Base-by-base conservation (phyloP, 2,797 vertebrate species). In the Poliocrania exsul region DNA sequence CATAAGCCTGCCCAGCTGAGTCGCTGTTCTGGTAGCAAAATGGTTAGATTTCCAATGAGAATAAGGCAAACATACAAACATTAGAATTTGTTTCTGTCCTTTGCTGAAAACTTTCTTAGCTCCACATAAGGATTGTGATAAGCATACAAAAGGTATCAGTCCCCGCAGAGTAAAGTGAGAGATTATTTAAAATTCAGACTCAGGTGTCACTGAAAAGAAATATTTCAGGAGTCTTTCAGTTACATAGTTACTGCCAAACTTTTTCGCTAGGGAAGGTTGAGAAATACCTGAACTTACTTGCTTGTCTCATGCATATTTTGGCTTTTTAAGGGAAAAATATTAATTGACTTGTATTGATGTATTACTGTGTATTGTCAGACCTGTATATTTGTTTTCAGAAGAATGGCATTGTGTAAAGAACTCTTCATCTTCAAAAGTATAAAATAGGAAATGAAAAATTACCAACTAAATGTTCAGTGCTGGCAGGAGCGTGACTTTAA, bases 101-200 rank as follows among this genome's bases (percentile, higher is more conserved):
- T 57, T 56, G 11, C 40, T 83, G 38, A 62, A 80, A 58, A 62
- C 6, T 5, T 35, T 35, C 69, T 72, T 54, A 62, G n/a, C 25
- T 29, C 10, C 7, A 2, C 6, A 0, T 42, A 40, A 46, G 3
- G 13, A 16, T 20, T 31, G 2, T 31, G 53, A 4, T 62, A 64
- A 64, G 4, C 13, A 29, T 37, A 13, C 20, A n/a, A 11, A 71
- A 64, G 19, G 16, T 13, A 6, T 29, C 69, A 46, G 11, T 65
- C 29, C 8, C 13, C 65, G 37, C 42, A 42, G 21, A 64, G 42
- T 5, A n/a, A 28, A 80, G 14, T 66, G 35, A 53, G 33, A 53
- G 37, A 24, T 74, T 46, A n/a, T 65, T 46, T 75, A 2, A 4
- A 49, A 47, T 71, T 94, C 16, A 47, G 28, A 25, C 16, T 81